Percentiles rank a stretch among this genome's conserved stretches.
Evolutionary conservation across 2,797 vertebrate species (phyloP).

Genomic region (Dermochelys coriacea): DNA sequence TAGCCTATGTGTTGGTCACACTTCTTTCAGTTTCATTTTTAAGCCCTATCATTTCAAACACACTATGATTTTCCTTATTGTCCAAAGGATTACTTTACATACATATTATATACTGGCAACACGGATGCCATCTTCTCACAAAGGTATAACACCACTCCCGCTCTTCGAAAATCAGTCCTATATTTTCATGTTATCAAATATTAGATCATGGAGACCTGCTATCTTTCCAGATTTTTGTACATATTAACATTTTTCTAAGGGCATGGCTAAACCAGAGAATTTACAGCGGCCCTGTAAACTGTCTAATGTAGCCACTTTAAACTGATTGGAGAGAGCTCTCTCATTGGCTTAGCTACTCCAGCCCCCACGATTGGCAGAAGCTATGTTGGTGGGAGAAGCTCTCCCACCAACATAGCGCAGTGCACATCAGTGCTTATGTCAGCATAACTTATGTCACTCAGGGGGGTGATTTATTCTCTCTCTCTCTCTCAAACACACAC

Average conservation of each 20-base stretch:
- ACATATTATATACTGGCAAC: neutral
- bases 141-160: neutral
- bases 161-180: neutral
- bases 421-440: too few relatives aligned
- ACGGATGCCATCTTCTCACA: neutral
- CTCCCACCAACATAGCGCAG: too few relatives aligned
- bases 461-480: too few relatives aligned
- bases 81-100: neutral
- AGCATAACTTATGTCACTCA: too few relatives aligned
- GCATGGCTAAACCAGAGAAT: rapidly evolving
- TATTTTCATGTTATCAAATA: neutral
- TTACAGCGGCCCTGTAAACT: too few relatives aligned
- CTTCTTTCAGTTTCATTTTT: neutral
- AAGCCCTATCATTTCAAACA: neutral
- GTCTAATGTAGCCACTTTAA: too few relatives aligned
- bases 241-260: neutral
- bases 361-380: too few relatives aligned
- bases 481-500: too few relatives aligned
- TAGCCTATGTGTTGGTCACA: neutral
- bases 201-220: neutral
- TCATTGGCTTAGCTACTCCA: too few relatives aligned
- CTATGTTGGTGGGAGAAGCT: too few relatives aligned
- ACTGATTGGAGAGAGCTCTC: too few relatives aligned
- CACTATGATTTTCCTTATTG: rapidly evolving
- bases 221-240: neutral